These are phyloP conservation scores for Fundulus diaphanus DNA, from an alignment of 2,797 vertebrate species.

Conservation along the genomic window DNA sequence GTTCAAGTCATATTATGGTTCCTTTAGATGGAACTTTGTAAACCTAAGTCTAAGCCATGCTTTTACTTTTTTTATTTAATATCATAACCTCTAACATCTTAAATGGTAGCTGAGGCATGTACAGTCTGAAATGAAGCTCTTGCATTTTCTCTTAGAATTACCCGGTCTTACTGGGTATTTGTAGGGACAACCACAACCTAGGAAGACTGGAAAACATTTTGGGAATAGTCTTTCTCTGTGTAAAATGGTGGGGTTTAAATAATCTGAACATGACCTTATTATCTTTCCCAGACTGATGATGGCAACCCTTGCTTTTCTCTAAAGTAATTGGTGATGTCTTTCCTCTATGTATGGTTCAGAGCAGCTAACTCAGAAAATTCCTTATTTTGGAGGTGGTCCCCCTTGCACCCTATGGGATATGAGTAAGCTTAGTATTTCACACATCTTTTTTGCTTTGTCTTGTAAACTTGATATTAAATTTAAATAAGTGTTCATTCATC, in stretches of 20 bases:
- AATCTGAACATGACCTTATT: neutral
- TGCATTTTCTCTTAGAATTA: neutral
- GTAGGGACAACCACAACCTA: neutral
- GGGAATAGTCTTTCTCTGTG: neutral
- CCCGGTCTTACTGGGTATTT: neutral
- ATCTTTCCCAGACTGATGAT: neutral
- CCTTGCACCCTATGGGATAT: neutral
- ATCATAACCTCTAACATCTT: too few species aligned
- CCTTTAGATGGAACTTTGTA: too few species aligned
- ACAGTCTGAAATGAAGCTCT: neutral
- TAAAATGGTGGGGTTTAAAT: neutral
- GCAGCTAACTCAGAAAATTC: neutral
- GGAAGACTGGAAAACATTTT: neutral
- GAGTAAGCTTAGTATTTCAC: neutral
- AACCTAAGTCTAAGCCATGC: neutral
- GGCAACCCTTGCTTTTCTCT: neutral
- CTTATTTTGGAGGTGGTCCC: neutral
- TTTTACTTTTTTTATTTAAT: too few species aligned
- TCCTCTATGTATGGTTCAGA: neutral
- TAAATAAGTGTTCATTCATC: neutral
- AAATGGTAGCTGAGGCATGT: too few species aligned
- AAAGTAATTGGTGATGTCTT: neutral
- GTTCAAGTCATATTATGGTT: neutral
- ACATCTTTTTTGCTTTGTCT: neutral
- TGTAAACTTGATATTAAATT: neutral